Evolutionary conservation across 2,797 vertebrate species (phyloP).

Genomic region (Knipowitschia caucasica): DNA sequence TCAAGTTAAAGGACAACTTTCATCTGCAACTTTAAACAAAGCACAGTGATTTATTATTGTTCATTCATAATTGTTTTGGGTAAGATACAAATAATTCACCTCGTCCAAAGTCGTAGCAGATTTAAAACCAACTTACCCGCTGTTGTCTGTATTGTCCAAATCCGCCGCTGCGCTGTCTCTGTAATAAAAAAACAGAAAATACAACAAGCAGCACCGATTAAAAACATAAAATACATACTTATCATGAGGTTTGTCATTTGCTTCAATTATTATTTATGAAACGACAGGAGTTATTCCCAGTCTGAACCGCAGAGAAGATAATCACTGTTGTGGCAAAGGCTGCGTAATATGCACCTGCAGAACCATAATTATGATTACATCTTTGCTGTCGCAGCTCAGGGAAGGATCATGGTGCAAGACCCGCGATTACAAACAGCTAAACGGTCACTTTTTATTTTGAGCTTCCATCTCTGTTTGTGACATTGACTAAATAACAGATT

Average conservation of each 20-base stretch:
- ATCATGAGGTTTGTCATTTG: background rate
- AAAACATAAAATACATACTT: background rate
- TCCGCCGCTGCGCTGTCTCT: constrained; percentile 63
- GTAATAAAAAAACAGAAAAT: constrained; percentile 6
- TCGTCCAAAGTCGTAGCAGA: no score
- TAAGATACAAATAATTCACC: no score
- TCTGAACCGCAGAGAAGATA: constrained; percentile 25
- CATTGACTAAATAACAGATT: no score
- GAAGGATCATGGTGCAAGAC: constrained; percentile 19
- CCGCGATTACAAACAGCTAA: constrained; percentile 11
- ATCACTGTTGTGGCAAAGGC: constrained; percentile 42
- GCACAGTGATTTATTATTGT: no score
- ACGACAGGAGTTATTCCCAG: constrained; percentile 8
- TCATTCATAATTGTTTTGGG: no score
- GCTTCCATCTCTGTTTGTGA: no score
- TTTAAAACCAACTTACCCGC: constrained; percentile 53
- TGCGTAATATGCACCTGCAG: constrained; percentile 49
- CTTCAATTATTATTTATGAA: constrained; percentile 24
- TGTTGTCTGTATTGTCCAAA: constrained; percentile 53
- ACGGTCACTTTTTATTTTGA: background rate
- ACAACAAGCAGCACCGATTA: background rate
- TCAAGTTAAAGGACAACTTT: no score
- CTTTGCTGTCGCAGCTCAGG: constrained; percentile 29
- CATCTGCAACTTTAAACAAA: no score
- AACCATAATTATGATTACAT: constrained; percentile 48